These are phyloP conservation scores for Saguinus imperator DNA, from an alignment of 2,113 vertebrate genomes.

Conservation along the genomic window DNA sequence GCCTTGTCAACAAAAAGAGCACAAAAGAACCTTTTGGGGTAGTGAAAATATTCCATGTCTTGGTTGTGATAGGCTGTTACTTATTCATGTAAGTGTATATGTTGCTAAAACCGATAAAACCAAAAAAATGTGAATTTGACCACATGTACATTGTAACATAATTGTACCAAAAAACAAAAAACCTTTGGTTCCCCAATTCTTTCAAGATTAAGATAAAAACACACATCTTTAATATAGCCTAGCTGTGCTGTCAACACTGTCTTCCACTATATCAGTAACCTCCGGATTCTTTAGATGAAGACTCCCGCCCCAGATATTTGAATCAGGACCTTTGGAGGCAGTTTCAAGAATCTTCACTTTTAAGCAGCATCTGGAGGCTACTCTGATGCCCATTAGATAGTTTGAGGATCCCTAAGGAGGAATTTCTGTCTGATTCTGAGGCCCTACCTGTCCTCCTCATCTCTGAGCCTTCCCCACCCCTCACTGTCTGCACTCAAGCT, in stretches of 20 bases:
- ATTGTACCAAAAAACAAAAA: background rate
- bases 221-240: background rate
- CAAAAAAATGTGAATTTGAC: background rate
- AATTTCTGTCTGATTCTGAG: background rate
- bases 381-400: background rate
- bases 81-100: background rate
- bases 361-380: background rate
- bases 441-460: background rate
- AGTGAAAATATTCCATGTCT: background rate
- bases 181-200: background rate
- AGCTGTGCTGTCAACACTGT: background rate
- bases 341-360: background rate
- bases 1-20: background rate
- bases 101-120: conserved; percentile 9
- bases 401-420: background rate
- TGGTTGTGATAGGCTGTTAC: background rate
- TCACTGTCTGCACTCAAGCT: background rate
- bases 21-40: background rate
- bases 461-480: background rate
- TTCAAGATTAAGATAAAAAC: background rate
- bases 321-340: background rate
- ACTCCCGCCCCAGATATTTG: background rate
- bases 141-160: background rate
- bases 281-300: background rate
- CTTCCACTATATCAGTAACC: background rate